Base-by-base conservation (phyloP, 2,888 invertebrate genomes). In the Azorinus chamasolen region DNA sequence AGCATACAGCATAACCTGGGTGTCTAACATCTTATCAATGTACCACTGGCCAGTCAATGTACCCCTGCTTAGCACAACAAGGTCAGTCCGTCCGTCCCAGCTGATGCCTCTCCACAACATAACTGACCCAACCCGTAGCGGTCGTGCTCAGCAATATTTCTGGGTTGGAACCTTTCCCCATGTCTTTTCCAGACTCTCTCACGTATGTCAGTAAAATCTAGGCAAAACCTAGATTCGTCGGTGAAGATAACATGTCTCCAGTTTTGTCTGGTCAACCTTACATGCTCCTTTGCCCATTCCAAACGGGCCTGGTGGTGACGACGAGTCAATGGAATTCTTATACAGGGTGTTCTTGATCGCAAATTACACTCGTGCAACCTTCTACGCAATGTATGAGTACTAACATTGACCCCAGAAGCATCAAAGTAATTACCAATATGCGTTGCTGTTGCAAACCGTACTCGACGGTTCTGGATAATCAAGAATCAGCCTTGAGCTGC, bases 141-240 rank as follows among this genome's bases (percentile, higher is more conserved):
- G 57, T 57, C 57, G 18, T 55, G 65, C 45, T 65, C 65, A 32
- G 46, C 55, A 65, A 54, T 65, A 41, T 66, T 48, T 45, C 22
- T 57, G 32, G 55, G 8, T 18, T 57, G 65, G 45, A 57, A 66
- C 39, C 48, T 24, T 22, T 46, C 39, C 65, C 32, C 18, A 41
- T 27, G 16, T 25, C 57, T 64, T 57, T 48, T n/a, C 22, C 65
- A 66, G 37, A 46, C 22, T 20, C 39, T 18, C 22, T 12, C 45
- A n/a, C n/a, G n/a, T n/a, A n/a, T n/a, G n/a, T n/a, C 45, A 16
- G 45, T 54, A 37, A 20, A 54, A 24, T 43, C 54, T 27, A 24
- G 51, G 27, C 41, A 41, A 37, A 18, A 51, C 53, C 10, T 51
- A 20, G 63, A 64, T 55, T 55, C 54, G 22, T 48, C 58, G 12